phyloP scores from a whole-genome alignment of 2,888 invertebrate species.

The Trachelus tabidus region DNA sequence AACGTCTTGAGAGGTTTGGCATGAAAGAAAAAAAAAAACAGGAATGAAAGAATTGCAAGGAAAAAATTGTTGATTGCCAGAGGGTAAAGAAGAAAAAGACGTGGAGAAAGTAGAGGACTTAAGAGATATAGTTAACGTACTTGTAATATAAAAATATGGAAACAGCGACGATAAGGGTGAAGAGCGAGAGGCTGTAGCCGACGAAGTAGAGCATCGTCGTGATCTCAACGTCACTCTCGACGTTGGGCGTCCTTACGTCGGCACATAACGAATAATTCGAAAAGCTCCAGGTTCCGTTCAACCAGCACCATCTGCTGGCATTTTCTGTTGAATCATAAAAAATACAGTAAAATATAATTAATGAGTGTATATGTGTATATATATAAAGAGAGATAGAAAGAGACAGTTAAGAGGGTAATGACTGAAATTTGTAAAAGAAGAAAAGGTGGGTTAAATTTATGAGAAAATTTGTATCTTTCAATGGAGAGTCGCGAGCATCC shows the following conservation, averaged over 20 bases:
- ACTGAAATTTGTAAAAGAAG: background rate
- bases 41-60: background rate
- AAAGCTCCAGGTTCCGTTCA: slow-evolving; percentile 87
- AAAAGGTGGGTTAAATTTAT: background rate
- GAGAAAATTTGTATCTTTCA: background rate
- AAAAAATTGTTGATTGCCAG: background rate
- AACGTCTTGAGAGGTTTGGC: background rate
- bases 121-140: slow-evolving; percentile 70
- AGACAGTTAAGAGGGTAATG: background rate
- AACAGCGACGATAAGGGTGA: slow-evolving; percentile 84
- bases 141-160: slow-evolving; percentile 91
- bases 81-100: background rate
- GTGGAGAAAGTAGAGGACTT: background rate
- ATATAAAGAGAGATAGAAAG: background rate
- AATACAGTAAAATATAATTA: too few species aligned
- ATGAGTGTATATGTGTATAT: too few species aligned
- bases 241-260: slow-evolving; percentile 71
- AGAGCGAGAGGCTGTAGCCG: slow-evolving; percentile 86
- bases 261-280: slow-evolving; percentile 80
- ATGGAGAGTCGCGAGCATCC: background rate
- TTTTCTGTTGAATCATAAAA: slow-evolving; percentile 74
- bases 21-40: background rate
- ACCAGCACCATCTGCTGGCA: slow-evolving; percentile 81
- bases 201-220: slow-evolving; percentile 84
- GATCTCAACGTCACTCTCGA: slow-evolving; percentile 73